Percentiles rank a stretch among this genome's conserved stretches.
Evolutionary conservation across 2,888 invertebrate genomes (phyloP).

Genomic region (Megaustenia siamemsis): DNA sequence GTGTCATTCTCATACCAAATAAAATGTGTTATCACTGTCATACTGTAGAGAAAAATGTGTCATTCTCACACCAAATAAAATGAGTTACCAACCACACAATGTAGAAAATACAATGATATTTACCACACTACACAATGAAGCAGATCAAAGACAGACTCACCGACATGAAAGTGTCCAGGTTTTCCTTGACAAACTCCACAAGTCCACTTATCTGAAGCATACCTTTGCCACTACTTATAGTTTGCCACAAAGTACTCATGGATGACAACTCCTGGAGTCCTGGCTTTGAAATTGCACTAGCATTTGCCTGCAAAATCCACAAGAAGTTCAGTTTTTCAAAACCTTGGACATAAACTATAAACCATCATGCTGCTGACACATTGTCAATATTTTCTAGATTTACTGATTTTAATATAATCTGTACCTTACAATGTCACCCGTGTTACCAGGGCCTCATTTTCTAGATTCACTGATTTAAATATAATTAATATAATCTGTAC

Average conservation of each 20-base stretch:
- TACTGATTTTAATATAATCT: no score
- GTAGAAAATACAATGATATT: background rate
- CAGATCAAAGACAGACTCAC: conserved; percentile 76
- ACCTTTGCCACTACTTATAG: conserved; percentile 67
- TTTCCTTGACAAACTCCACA: conserved; percentile 90
- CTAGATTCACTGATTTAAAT: no score
- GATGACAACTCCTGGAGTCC: conserved; percentile 63
- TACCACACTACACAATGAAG: background rate
- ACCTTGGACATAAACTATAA: no score
- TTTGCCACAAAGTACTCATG: conserved; percentile 71
- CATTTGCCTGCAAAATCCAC: conserved; percentile 17
- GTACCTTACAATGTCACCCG: no score
- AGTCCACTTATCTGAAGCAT: conserved; percentile 72
- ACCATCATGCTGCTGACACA: no score
- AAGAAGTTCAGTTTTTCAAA: no score
- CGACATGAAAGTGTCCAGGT: conserved; percentile 92
- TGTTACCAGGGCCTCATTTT: no score
- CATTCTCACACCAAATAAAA: background rate
- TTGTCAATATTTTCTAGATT: no score
- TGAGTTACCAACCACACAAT: background rate
- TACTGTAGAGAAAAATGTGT: no score
- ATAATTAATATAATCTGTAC: no score
- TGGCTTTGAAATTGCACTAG: background rate
- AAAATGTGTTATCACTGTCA: no score
- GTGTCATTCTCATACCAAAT: no score